These are phyloP conservation scores for Pluvianellus socialis DNA, from an alignment of 2,113 vertebrate species.

Conservation along the genomic window DNA sequence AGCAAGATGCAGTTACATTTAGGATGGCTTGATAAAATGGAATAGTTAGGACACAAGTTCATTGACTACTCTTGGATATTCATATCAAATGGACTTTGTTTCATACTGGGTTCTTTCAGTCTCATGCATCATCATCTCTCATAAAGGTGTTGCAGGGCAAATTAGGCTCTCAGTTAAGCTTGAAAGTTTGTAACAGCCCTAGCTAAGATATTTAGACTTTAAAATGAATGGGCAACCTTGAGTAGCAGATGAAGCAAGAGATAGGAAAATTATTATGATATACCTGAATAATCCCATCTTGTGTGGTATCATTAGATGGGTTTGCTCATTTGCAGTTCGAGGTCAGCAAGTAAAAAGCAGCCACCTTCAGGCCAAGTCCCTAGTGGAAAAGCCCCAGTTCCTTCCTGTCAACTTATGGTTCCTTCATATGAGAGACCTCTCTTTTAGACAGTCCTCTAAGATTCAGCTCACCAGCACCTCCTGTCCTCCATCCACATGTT, in stretches of 20 bases:
- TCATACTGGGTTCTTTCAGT: background rate
- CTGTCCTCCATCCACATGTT: background rate
- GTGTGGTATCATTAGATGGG: background rate
- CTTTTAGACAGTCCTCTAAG: background rate
- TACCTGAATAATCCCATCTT: slow-evolving; percentile 14
- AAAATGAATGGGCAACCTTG: slow-evolving; percentile 42
- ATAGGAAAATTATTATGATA: background rate
- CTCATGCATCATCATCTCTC: background rate
- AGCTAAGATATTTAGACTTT: background rate
- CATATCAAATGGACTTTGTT: background rate
- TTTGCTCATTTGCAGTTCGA: background rate
- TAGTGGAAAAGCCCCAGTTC: background rate
- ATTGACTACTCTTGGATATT: background rate
- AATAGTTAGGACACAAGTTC: background rate
- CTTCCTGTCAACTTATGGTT: background rate
- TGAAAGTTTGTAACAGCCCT: slow-evolving; percentile 12
- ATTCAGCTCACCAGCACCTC: background rate
- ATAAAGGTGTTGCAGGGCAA: background rate
- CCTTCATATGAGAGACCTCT: background rate
- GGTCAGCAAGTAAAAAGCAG: background rate
- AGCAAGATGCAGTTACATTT: background rate
- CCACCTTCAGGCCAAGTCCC: background rate
- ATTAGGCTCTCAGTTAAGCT: slow-evolving; percentile 22
- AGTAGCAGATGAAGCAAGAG: slow-evolving; percentile 37
- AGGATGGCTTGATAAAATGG: background rate